These are phyloP conservation scores for Alviniconcha marisindica DNA, from an alignment of 1,140 invertebrate genomes.

Conservation along the genomic window DNA sequence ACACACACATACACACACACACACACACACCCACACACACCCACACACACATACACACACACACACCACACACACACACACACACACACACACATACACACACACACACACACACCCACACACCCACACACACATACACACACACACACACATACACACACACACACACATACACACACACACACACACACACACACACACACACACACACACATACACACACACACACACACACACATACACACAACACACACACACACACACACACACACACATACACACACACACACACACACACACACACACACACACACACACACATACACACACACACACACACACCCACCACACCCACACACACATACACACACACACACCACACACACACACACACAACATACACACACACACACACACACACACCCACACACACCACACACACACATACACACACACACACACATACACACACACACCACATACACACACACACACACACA, in stretches of 20 bases:
- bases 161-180: not conserved
- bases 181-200: not conserved
- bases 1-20: too few relatives aligned
- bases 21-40: not conserved
- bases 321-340: not conserved
- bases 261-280: not conserved
- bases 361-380: not conserved
- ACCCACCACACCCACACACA: not conserved
- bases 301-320: not conserved
- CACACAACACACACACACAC: constrained; percentile 5
- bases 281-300: not conserved
- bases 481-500: not conserved
- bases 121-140: not conserved
- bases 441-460: too few relatives aligned
- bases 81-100: too few relatives aligned
- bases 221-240: not conserved
- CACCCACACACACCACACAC: not conserved
- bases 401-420: not conserved
- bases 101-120: too few relatives aligned
- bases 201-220: too few relatives aligned
- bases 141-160: constrained; percentile 6
- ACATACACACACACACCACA: too few relatives aligned
- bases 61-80: not conserved
- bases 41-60: not conserved
- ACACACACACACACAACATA: too few relatives aligned